phyloP scores from a whole-genome alignment of 2,888 invertebrate species.

The Spilosoma lubricipeda region DNA sequence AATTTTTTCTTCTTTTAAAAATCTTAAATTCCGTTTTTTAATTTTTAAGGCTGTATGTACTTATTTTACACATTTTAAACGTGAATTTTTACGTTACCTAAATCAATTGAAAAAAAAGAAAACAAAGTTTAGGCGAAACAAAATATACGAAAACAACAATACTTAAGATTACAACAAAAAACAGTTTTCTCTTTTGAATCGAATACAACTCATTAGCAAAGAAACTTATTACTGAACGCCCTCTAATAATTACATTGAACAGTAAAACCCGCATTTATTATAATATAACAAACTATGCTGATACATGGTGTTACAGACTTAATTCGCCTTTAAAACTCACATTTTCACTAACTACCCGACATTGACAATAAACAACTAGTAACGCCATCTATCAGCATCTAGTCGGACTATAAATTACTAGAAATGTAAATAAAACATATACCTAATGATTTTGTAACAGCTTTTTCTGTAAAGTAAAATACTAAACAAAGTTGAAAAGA shows the following conservation, averaged over 20 bases:
- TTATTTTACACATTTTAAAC: not conserved
- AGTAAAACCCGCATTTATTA: constrained; percentile 3
- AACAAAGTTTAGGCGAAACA: not conserved
- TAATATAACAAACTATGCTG: constrained; percentile 5
- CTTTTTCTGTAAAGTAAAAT: constrained; percentile 12
- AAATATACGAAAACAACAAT: too few relatives aligned
- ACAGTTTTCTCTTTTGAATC: too few relatives aligned
- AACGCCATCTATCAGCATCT: constrained; percentile 40
- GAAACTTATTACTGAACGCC: not conserved
- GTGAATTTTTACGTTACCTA: not conserved
- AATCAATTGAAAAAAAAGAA: too few relatives aligned
- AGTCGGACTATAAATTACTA: constrained; percentile 37
- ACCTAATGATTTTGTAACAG: constrained; percentile 19
- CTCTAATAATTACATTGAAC: constrained; percentile 15
- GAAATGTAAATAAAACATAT: constrained; percentile 43
- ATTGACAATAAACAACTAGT: constrained; percentile 17
- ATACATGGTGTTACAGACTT: constrained; percentile 13
- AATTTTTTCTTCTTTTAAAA: not conserved
- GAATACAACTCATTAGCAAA: too few relatives aligned
- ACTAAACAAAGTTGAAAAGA: not conserved
- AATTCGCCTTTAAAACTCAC: not conserved
- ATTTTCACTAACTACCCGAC: constrained; percentile 1
- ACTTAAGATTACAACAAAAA: too few relatives aligned
- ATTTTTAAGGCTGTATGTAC: not conserved
- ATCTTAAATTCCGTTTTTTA: not conserved